Evolutionary conservation across 1,140 invertebrate species (phyloP), one percentile per base, ranked within the genome.

Genomic region (Heliconius eleuchia): DNA sequence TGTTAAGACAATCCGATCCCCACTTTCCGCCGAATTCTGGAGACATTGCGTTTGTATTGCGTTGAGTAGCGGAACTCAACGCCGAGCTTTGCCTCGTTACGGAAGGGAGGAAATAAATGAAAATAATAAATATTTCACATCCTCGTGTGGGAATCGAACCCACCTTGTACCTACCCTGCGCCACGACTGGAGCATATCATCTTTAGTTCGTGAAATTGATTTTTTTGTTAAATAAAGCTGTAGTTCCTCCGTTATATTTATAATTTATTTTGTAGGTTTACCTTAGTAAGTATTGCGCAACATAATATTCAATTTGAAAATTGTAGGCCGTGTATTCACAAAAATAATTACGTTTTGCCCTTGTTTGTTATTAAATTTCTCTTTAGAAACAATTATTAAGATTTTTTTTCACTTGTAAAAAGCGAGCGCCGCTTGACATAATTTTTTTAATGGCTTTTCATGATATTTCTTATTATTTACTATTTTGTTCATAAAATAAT

Each of bases 301-400:
- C 13, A 23, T 16, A 66, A 66, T 60, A 60, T 60, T 60, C 55
- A 60, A 60, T 60, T 60, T 60, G n/a, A 60, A 60, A 60, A 60
- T 60, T 60, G 55, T 60, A 60, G 55, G 55, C 55, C 19, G 60
- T 66, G 23, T 66, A 66, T 66, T 66, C 60, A 66, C 11, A 30
- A 66, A 66, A 66, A 66, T 66, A 66, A 66, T 66, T 66, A 66
- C 60, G 60, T 66, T 60, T 66, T 66, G 60, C 60, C 60, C 60
- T 66, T 66, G 60, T 66, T 66, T 66, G 60, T 66, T 66, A 30
- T 66, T 66, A 66, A 66, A 66, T 66, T 30, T 66, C 60, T 30
- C 60, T 66, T 66, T 66, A 66, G 60, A 66, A 66, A 66, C 60
- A 30, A 30, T 66, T 66, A 66, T 66, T 30, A 66, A 66, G 60